These are phyloP conservation scores for zebrafish (Danio rerio) DNA, from an alignment of 2,113 vertebrate genomes.

Conservation along the genomic window GRCz12tu NC_133200.1:3321001-3321500, in stretches of 20 bases:
- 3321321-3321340: conserved; percentile 19
- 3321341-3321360: background rate
- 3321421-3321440: conserved; percentile 3
- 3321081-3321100: background rate
- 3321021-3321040: background rate
- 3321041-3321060: background rate
- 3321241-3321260: conserved; percentile 24
- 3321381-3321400: background rate
- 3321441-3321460: conserved; percentile 44
- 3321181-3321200: background rate
- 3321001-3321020: background rate
- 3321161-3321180: too few species aligned
- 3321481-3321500: conserved; percentile 41
- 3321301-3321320: background rate
- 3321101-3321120: background rate
- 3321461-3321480: conserved; percentile 29
- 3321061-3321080: background rate
- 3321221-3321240: conserved; percentile 5
- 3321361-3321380: background rate
- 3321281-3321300: conserved; percentile 10
- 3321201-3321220: background rate
- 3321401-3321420: conserved; percentile 29
- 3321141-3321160: background rate
- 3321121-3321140: background rate
- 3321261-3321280: conserved; percentile 17